Percentiles rank a stretch among this genome's conserved stretches.
phyloP scores from a whole-genome alignment of 2,113 vertebrate species.

The Oryzias celebensis region DNA sequence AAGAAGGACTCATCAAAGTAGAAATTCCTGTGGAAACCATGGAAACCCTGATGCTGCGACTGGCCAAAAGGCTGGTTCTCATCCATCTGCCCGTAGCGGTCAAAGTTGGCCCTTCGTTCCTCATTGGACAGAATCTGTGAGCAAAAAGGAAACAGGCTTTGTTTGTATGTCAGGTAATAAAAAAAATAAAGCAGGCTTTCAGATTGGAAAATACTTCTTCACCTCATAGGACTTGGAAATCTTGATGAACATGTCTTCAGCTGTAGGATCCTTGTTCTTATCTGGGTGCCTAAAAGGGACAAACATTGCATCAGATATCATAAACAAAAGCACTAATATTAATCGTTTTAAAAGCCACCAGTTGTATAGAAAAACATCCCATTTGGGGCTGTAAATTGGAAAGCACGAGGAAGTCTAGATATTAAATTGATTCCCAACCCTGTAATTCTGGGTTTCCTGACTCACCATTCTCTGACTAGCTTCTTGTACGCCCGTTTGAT shows the following conservation, averaged over 20 bases:
- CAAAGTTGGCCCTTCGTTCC: conserved; percentile 88
- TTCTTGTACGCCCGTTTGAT: conserved; percentile 95
- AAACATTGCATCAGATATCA: background rate
- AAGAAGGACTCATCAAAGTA: conserved; percentile 96
- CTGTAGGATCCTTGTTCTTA: conserved; percentile 92
- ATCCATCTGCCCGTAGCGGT: conserved; percentile 86
- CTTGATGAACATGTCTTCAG: conserved; percentile 95
- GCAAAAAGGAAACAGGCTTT: background rate
- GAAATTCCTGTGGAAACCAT: conserved; percentile 87
- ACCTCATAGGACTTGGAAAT: conserved; percentile 98
- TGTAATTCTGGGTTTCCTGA: background rate
- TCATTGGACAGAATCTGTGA: conserved; percentile 91
- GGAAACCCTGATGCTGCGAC: conserved; percentile 80
- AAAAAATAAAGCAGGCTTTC: background rate
- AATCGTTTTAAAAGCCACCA: background rate
- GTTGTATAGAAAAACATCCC: too few relatives aligned
- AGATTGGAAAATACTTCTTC: background rate
- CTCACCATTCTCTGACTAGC: conserved; percentile 91
- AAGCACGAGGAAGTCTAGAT: too few relatives aligned
- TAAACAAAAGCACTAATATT: background rate
- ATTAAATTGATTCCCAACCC: too few relatives aligned
- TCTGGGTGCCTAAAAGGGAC: conserved; percentile 88
- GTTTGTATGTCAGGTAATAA: background rate
- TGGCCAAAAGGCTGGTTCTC: conserved; percentile 85
- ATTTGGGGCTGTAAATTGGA: too few relatives aligned